Base-by-base conservation (phyloP, 2,797 vertebrate genomes). In the Pelochelys cantorii region DNA sequence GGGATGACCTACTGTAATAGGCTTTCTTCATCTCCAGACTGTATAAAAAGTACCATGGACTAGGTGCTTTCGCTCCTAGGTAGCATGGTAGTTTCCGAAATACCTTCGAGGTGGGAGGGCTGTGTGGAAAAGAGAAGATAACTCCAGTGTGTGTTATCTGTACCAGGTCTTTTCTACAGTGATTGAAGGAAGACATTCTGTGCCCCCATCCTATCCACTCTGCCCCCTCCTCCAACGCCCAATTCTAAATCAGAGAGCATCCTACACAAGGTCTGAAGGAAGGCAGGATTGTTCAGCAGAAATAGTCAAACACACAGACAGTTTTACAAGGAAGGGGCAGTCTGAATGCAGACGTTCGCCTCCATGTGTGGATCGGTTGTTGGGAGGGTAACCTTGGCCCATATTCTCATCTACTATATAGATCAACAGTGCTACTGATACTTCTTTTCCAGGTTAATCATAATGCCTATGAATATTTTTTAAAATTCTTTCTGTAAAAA, bases 391-490 rank as follows among this genome's bases (percentile, higher is more conserved):
- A 78, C 68, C 25, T 56, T 52, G 27, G 57, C n/a, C 56, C 65
- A 88, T 68, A 62, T 37, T 75, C 80, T 88, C 68, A 31, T 85
- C 18, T 79, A 0, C 18, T 79, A 11, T 84, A 80, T 29, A 68
- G 82, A 80, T 81, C 34, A n/a, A 2, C 88, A 60, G 1, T 83
- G 48, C 2, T 3, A 29, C 86, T 86, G 56, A 29, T 42, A 27
- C 83, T 86, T 88, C 12, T 34, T 91, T 84, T 91, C 80, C 54
- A 55, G 1, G 7, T 88, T 48, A 68, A 42, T 75, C 18, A 18
- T 2, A 56, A 34, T 20, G 68, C 1, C 54, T 48, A 17, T 62
- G 10, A 89, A 75, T 34, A 34, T 0, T 27, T 48, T 48, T 57
- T 52, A 13, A 7, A 15, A 34, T 81, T 82, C 53, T 92, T 86